Conservation (phyloP, 2,888 invertebrate genomes). For the Coremacera marginata region DNA sequence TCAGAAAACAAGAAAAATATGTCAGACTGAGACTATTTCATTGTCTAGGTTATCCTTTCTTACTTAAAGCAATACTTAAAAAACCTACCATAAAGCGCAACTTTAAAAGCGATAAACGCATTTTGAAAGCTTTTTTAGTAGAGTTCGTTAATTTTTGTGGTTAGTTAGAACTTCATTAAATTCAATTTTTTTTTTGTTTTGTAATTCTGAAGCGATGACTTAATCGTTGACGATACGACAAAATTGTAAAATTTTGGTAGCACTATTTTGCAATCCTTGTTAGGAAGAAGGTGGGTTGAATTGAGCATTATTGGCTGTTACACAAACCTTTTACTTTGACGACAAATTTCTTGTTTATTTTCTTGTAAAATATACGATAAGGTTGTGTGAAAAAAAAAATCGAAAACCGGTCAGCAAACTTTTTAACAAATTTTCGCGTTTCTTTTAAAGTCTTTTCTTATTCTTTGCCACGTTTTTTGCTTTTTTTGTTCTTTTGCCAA, state of each 20-base stretch:
- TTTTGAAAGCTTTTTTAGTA: conserved; percentile 9
- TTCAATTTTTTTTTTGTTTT: background rate
- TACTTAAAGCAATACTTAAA: no score
- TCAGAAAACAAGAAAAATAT: no score
- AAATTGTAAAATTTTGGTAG: background rate
- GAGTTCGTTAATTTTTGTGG: conserved; percentile 5
- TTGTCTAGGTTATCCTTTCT: no score
- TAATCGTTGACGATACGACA: conserved; percentile 49
- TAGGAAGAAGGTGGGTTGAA: background rate
- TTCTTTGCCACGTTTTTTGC: background rate
- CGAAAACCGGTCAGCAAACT: background rate
- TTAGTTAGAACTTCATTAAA: background rate
- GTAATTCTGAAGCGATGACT: conserved; percentile 52
- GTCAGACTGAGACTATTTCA: no score
- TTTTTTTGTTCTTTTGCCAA: background rate
- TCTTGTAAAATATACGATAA: background rate
- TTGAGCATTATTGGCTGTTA: background rate
- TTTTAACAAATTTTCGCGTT: background rate
- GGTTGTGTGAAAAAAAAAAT: background rate
- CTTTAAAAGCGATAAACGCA: background rate
- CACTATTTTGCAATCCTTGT: background rate
- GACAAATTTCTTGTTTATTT: conserved; percentile 47
- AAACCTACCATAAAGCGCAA: no score
- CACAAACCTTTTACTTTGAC: conserved; percentile 59
- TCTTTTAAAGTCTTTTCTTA: background rate